Evolutionary conservation across 2,797 vertebrate species (phyloP), one percentile per base, ranked within the genome.

Genomic region (Gymnothorax javanicus): DNA sequence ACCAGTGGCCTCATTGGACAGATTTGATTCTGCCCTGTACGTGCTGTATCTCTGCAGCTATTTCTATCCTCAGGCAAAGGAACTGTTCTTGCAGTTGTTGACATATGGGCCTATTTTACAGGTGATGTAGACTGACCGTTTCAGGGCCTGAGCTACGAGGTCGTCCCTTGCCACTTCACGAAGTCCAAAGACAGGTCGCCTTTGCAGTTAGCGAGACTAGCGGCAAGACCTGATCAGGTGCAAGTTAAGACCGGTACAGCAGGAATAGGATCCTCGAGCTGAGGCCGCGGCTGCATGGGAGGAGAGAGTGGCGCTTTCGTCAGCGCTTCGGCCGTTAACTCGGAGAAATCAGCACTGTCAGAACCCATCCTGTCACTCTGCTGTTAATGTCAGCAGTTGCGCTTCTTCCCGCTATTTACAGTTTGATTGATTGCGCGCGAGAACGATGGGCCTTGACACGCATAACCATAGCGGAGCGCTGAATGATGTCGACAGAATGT

Each of bases 261-360:
- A 85, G 83, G 54, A 86, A 86, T 75, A 86, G 15, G 52, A 69
- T 86, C 88, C 83, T 43, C 82, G 87, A 89, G 85, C 88, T 77
- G 88, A 87, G 82, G 82, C 84, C 59, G 73, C 67, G 43, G 27
- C n/a, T 77, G 84, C 69, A 59, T 77, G 13, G 56, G 23, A 73
- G 3, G 17, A 85, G 54, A 13, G 23, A 83, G 25, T 5, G 57
- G 11, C 43, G 33, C 33, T 73, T 56, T 84, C 67, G 58, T 15
- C 43, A 27, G 25, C 23, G 52, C 54, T 4, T 85, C 20, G 25
- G 52, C 12, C 56, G 2, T 27, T 33, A 56, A n/a, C 27, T 59
- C 60, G 25, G 17, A 57, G 12, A 59, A 77, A 75, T 73, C 84
- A 58, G 17, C 25, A 25, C 60, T 77, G 57, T 83, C 81, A 12